These are phyloP conservation scores for Drosophila triauraria DNA, from an alignment of 1,140 invertebrate species.

Conservation along the genomic window DNA sequence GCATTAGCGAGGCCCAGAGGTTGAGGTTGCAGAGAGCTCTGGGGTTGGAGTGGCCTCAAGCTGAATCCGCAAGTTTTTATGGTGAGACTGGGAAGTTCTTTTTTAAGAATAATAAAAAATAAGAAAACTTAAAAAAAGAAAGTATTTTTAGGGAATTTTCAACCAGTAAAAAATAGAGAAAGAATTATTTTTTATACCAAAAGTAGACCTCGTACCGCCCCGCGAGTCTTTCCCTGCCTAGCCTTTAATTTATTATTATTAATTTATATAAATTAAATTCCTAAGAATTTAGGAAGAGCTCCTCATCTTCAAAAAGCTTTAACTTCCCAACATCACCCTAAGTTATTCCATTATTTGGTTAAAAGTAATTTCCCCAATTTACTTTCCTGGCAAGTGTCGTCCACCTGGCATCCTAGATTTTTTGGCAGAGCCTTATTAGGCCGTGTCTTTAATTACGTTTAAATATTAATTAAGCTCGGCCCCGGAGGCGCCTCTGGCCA, in stretches of 20 bases:
- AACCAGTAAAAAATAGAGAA: no score
- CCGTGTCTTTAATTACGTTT: conserved; percentile 33
- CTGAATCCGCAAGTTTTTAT: conserved; percentile 7
- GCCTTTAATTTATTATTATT: no score
- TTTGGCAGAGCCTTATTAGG: conserved; percentile 1
- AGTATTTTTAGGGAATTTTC: background rate
- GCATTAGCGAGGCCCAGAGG: conserved; percentile 22
- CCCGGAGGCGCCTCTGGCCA: conserved; percentile 20
- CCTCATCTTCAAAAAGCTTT: no score
- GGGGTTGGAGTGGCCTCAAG: background rate
- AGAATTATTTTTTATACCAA: no score
- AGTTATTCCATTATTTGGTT: background rate
- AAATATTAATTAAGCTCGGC: conserved; percentile 34
- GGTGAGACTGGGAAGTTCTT: background rate
- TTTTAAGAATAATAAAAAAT: background rate
- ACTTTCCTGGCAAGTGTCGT: conserved; percentile 1
- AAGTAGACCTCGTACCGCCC: no score
- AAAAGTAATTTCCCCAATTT: conserved; percentile 11
- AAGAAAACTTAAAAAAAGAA: no score
- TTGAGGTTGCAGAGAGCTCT: background rate
- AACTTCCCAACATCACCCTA: no score
- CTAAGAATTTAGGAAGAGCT: no score
- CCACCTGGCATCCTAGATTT: conserved; percentile 12
- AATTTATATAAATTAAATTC: no score
- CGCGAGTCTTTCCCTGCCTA: no score